Evolutionary conservation across 2,797 vertebrate genomes (phyloP).

Genomic region (Anabacerthia variegaticeps): DNA sequence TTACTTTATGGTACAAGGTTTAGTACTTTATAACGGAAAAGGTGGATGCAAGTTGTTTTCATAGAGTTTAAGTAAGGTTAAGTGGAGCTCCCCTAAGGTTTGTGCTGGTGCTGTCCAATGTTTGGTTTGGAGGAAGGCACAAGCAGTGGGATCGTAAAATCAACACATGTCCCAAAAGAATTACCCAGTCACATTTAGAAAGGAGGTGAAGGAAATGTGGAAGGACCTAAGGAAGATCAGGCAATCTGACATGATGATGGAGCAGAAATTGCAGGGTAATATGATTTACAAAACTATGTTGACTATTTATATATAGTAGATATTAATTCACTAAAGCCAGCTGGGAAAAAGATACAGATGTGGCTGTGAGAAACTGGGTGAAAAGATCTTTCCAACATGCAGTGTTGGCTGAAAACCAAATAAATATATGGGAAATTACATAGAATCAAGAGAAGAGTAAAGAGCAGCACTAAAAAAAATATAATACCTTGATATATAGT

Average conservation of each 20-base stretch:
- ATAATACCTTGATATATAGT: background rate
- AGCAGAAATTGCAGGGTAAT: background rate
- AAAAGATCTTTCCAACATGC: background rate
- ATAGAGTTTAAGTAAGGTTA: conserved; percentile 7
- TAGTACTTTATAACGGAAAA: background rate
- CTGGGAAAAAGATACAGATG: background rate
- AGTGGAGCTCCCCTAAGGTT: conserved; percentile 1
- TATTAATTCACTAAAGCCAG: background rate
- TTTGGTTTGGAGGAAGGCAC: conserved; percentile 30
- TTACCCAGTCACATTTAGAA: background rate
- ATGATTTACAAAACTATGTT: background rate
- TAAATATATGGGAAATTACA: background rate
- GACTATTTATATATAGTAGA: background rate
- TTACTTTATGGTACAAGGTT: background rate
- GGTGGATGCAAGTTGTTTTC: conserved; percentile 27
- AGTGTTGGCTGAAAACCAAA: background rate
- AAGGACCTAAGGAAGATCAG: background rate
- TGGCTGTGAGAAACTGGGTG: background rate
- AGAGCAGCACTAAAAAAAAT: background rate
- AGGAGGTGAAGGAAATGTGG: background rate
- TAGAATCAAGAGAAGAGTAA: background rate
- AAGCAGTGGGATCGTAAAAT: conserved; percentile 17
- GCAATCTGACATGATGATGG: background rate
- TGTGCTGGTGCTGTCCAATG: background rate
- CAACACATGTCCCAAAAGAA: conserved; percentile 11